Evolutionary conservation across 2,888 invertebrate genomes (phyloP), one percentile per base, ranked within the genome.

Genomic region (Xanthorhoe spadicearia): DNA sequence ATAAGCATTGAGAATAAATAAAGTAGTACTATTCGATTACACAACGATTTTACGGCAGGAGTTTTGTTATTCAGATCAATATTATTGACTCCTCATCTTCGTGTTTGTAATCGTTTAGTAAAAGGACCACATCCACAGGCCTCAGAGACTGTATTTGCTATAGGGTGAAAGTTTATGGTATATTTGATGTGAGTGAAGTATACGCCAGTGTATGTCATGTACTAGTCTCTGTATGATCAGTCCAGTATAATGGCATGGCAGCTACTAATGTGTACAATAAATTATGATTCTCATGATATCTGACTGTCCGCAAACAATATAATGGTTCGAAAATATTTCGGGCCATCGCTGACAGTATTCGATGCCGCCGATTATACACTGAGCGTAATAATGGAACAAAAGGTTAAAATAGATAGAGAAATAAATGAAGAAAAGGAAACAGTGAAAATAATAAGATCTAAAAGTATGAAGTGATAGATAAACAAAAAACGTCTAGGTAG

Each of bases 111-210:
- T 88, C 89, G 88, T 78, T 77, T 84, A 87, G 86, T 79, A 82
- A 72, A 70, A 72, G 78, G 86, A 89, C 86, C 89, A 88, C 88
- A 88, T 88, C 90, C 86, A 88, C 86, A 91, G 85, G 89, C 87
- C 83, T 87, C 83, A 82, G 83, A 85, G 71, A 81, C 77, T 86
- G 81, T 85, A 79, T 77, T 77, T 76, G 82, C 90, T 90, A 88
- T 84, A 92, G 89, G 89, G 94, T 89, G 86, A 90, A 88, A 82
- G 84, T 83, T 53, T 74, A 88, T 88, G 89, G 86, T 88, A 83
- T 87, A 84, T 88, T 80, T 84, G 83, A 92, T 90, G 92, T 93
- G 84, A 88, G 91, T 92, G 90, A 91, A 90, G 92, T 90, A 89
- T 87, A 89, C 89, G 87, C 87, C 88, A 90, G 91, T 92, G 91